These are phyloP conservation scores for Helarctos malayanus DNA, from an alignment of 2,797 vertebrate species.

Conservation along the genomic window DNA sequence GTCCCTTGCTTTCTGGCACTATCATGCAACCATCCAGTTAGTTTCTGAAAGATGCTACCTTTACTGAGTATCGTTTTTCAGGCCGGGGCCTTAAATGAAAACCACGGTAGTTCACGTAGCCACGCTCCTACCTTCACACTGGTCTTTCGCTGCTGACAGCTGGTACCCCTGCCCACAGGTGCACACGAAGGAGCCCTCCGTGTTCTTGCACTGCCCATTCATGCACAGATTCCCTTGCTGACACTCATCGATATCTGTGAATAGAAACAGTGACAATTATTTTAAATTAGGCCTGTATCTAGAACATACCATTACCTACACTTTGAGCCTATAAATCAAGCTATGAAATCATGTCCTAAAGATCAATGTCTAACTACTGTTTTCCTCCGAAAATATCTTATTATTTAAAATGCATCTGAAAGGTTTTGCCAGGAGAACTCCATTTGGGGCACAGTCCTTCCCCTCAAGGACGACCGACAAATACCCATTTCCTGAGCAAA, in stretches of 20 bases:
- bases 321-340: background rate
- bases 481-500: conserved; percentile 14
- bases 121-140: conserved; percentile 94
- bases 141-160: conserved; percentile 90
- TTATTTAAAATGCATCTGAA: conserved; percentile 21
- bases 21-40: too few species aligned
- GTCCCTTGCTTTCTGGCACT: background rate
- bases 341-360: background rate
- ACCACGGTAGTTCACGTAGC: accelerated
- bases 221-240: conserved; percentile 93
- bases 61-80: background rate
- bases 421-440: background rate
- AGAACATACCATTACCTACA: background rate
- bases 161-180: conserved; percentile 94
- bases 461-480: background rate
- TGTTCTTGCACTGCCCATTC: conserved; percentile 95
- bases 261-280: conserved; percentile 58
- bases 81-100: background rate
- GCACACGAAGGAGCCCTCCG: conserved; percentile 95
- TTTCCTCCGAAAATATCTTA: conserved; percentile 45
- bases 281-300: background rate
- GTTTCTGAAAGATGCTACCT: background rate
- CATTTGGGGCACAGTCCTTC: background rate
- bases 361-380: background rate
- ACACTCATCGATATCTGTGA: conserved; percentile 96